phyloP scores from a whole-genome alignment of 2,113 vertebrate genomes.

The Nyctibius bracteatus region DNA sequence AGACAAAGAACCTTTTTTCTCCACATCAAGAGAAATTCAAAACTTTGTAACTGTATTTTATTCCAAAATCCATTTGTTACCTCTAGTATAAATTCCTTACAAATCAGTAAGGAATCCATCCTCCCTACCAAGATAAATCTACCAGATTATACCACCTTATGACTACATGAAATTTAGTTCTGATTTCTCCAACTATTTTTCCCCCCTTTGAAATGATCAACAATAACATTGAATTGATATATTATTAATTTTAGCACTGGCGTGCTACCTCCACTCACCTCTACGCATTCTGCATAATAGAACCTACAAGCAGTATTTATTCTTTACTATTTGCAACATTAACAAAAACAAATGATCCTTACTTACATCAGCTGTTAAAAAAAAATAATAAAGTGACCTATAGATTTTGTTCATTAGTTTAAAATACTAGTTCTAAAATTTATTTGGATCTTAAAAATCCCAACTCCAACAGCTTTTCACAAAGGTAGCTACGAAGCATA shows the following conservation, averaged over 20 bases:
- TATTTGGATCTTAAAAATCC: not conserved
- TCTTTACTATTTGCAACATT: not conserved
- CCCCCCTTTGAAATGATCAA: not conserved
- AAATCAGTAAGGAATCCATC: not conserved
- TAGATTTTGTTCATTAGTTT: not conserved
- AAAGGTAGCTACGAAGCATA: not conserved
- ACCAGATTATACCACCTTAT: not conserved
- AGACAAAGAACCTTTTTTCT: not conserved
- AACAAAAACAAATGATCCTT: too few species aligned
- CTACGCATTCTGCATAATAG: fast-evolving
- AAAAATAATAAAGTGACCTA: not conserved
- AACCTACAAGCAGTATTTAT: not conserved
- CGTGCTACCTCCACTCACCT: not conserved
- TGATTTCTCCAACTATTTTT: not conserved
- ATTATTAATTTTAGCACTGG: not conserved
- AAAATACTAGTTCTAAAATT: not conserved
- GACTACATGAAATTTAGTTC: not conserved
- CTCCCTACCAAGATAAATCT: not conserved
- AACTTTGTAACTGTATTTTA: not conserved
- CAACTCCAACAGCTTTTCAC: not conserved
- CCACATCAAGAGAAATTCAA: not conserved
- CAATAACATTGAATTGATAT: not conserved
- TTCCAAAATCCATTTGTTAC: not conserved
- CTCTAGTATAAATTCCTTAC: not conserved
- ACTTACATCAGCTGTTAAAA: too few species aligned